Conservation (phyloP, 1,140 invertebrate genomes). For the Oreohelix idahoensis region DNA sequence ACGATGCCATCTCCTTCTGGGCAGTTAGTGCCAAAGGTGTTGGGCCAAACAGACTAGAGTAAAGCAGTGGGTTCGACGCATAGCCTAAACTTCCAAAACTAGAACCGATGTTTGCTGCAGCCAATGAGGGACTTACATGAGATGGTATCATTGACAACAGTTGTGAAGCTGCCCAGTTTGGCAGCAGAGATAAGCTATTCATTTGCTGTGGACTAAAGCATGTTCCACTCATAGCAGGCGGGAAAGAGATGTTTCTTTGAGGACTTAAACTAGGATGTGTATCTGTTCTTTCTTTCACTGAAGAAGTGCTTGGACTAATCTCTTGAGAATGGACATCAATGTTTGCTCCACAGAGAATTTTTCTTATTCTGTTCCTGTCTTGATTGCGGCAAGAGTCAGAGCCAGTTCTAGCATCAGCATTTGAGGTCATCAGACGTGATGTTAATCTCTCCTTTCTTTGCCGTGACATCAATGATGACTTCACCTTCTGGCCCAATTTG, state of each 20-base stretch:
- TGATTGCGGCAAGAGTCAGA: background rate
- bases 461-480: background rate
- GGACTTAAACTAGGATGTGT: background rate
- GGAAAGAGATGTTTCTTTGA: background rate
- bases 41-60: slow-evolving; percentile 39
- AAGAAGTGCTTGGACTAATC: background rate
- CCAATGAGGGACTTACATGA: slow-evolving; percentile 2
- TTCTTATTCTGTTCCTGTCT: background rate
- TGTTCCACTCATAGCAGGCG: too few relatives aligned
- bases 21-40: background rate
- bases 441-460: background rate
- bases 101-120: background rate
- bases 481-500: background rate
- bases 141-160: slow-evolving; percentile 27
- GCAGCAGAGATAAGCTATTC: background rate
- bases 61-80: slow-evolving; percentile 36
- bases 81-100: slow-evolving; percentile 1
- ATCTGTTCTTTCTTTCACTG: background rate
- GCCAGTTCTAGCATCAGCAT: background rate
- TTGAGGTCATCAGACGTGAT: too few relatives aligned
- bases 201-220: background rate
- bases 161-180: slow-evolving; percentile 14
- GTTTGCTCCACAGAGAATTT: background rate
- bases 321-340: background rate
- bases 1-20: slow-evolving; percentile 1